Base-by-base conservation (phyloP, 2,113 vertebrate species). In the Clinocottus analis region DNA sequence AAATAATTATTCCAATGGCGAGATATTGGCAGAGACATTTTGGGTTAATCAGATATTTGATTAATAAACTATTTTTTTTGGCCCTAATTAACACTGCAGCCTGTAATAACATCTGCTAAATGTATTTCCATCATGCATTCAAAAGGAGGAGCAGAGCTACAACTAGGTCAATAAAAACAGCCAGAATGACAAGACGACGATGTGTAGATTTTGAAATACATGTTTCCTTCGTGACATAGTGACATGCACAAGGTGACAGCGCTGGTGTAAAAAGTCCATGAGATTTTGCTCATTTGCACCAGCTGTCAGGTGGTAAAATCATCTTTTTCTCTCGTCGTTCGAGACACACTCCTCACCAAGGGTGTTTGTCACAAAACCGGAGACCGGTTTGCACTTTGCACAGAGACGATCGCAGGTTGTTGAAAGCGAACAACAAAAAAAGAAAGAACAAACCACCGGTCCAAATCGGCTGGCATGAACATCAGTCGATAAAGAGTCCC, bases 261-360 rank as follows among this genome's bases (percentile, higher is more conserved):
- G 0, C 7, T 35, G 56, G 80, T 83, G 78, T 49, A 77, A 77
- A n/a, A 68, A 81, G 31, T 72, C 66, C 27, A 7, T 37, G 16
- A 67, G 21, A 63, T 75, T 23, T 62, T 72, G 75, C 66, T 75
- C 62, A 60, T 74, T 76, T 72, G 55, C 75, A 84, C 76, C 82
- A 82, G 81, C 72, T 87, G 79, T 56, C 45, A 29, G 75, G 85
- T 81, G 83, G 19, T 64, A 62, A 79, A 82, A 82, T 25, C 49
- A 45, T 70, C 68, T 43, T 55, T 63, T 5, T 63, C 25, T 51
- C 67, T 60, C 71, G 55, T 70, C 68, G 72, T 74, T 47, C 1
- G 5, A 75, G 39, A 75, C 56, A 16, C 49, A 35, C 62, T 69
- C 70, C 31, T 73, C 75, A 14, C 8, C 6, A 37, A 59, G 35